These are phyloP conservation scores for Seriola aureovittata DNA, from an alignment of 2,113 vertebrate species.

Conservation along the genomic window DNA sequence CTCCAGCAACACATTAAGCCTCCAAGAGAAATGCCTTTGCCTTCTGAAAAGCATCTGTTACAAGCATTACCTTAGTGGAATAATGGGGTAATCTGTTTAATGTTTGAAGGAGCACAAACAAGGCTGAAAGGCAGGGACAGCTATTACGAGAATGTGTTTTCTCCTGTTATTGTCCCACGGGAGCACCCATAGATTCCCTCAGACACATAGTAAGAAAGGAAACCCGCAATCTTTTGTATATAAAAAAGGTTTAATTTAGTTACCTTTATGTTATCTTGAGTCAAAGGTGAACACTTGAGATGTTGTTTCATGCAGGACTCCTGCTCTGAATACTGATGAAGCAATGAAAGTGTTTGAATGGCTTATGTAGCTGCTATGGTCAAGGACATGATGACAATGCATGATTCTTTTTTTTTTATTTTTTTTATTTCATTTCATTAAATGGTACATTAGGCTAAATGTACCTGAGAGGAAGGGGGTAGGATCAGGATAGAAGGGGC, in stretches of 20 bases:
- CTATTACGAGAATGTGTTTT: conserved; percentile 69
- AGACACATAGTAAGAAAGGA: conserved; percentile 9
- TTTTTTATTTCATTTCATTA: conserved; percentile 51
- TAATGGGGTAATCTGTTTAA: conserved; percentile 71
- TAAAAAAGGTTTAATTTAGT: neutral
- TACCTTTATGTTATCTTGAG: conserved; percentile 10
- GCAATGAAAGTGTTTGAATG: conserved; percentile 9
- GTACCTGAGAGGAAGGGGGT: conserved; percentile 49
- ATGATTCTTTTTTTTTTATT: neutral
- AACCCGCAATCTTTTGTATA: conserved; percentile 1
- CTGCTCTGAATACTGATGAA: conserved; percentile 27
- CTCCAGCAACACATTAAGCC: conserved; percentile 16
- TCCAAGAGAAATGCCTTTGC: conserved; percentile 35
- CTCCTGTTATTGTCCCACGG: conserved; percentile 44
- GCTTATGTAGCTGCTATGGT: conserved; percentile 6
- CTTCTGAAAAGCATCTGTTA: conserved; percentile 48
- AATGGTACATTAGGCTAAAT: conserved; percentile 73
- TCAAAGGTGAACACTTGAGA: conserved; percentile 36
- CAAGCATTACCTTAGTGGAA: conserved; percentile 48
- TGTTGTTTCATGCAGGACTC: conserved; percentile 7
- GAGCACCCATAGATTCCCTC: conserved; percentile 10
- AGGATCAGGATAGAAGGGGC: conserved; percentile 16
- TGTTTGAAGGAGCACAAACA: conserved; percentile 54
- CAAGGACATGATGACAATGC: conserved; percentile 69
- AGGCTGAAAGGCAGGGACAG: conserved; percentile 36